phyloP scores from a whole-genome alignment of 2,888 invertebrate species.

The Ectemnius lituratus region DNA sequence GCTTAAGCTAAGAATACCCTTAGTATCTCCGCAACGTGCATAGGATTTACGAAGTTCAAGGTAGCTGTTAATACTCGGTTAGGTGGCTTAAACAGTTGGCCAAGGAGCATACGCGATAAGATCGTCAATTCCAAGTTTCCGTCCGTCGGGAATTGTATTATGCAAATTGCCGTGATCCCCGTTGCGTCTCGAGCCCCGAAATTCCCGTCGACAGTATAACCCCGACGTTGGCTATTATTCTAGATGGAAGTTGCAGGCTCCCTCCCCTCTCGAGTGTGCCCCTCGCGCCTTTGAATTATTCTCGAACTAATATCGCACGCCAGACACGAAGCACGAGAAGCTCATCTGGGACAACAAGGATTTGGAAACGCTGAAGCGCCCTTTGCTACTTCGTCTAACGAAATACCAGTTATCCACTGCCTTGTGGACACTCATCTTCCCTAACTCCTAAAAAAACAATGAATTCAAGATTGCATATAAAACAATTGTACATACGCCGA shows the following conservation, averaged over 20 bases:
- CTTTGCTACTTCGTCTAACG: not conserved
- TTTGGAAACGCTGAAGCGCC: not conserved
- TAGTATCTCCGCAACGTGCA: not conserved
- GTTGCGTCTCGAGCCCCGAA: conserved; percentile 48
- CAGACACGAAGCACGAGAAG: not conserved
- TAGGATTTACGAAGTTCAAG: not conserved
- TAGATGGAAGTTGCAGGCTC: too few species aligned
- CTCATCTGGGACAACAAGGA: not conserved
- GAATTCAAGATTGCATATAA: too few species aligned
- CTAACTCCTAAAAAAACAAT: too few species aligned
- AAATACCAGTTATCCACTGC: too few species aligned
- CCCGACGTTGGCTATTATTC: too few species aligned
- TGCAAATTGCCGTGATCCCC: conserved; percentile 52
- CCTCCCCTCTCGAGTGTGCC: too few species aligned
- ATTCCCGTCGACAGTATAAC: conserved; percentile 34
- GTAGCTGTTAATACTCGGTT: conserved; percentile 4
- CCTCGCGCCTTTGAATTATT: not conserved
- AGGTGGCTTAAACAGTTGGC: not conserved
- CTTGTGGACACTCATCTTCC: too few species aligned
- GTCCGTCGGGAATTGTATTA: conserved; percentile 58
- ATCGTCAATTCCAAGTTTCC: conserved; percentile 57
- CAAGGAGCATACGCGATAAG: conserved; percentile 43
- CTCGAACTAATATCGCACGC: not conserved
- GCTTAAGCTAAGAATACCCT: too few species aligned
- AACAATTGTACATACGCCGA: too few species aligned